Percentiles rank a stretch among this genome's conserved stretches.
These are phyloP conservation scores for Diloba caeruleocephala DNA, from an alignment of 2,888 invertebrate genomes.

Conservation along the genomic window DNA sequence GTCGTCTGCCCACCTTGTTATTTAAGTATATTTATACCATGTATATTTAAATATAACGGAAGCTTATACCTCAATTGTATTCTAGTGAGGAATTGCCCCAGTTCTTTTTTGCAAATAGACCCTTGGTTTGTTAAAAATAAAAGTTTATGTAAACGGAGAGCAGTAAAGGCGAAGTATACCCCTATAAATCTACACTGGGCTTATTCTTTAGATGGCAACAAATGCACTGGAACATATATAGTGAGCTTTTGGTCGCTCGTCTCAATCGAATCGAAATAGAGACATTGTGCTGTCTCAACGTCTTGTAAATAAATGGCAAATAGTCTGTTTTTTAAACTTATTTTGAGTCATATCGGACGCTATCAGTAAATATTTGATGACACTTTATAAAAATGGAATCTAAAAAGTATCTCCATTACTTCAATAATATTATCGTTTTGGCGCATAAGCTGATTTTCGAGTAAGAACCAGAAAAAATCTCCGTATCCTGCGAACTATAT, in stretches of 20 bases:
- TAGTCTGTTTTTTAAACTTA: slow-evolving; percentile 69
- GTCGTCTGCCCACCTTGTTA: too few species aligned
- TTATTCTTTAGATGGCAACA: slow-evolving; percentile 63
- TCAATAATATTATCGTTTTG: slow-evolving; percentile 15
- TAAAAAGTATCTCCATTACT: slow-evolving; percentile 63
- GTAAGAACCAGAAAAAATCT: too few species aligned
- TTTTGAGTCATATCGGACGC: slow-evolving; percentile 67
- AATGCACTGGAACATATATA: slow-evolving; percentile 64
- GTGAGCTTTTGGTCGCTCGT: slow-evolving; percentile 54
- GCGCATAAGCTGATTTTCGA: not conserved
- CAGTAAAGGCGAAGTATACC: slow-evolving; percentile 69
- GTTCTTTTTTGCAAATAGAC: slow-evolving; percentile 11
- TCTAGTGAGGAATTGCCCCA: not conserved
- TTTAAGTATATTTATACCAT: too few species aligned
- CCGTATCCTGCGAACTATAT: too few species aligned
- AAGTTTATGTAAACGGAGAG: slow-evolving; percentile 59
- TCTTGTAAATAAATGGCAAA: slow-evolving; percentile 74
- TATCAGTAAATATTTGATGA: slow-evolving; percentile 63
- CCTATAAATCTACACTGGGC: slow-evolving; percentile 71
- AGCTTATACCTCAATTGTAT: not conserved
- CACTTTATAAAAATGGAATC: slow-evolving; percentile 71
- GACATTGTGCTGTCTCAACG: slow-evolving; percentile 74
- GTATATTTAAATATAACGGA: not conserved
- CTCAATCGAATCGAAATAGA: slow-evolving; percentile 73
- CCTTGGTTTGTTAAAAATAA: slow-evolving; percentile 44